Conservation (phyloP, 1,140 invertebrate genomes). For the Drosophila pseudoobscura region DNA sequence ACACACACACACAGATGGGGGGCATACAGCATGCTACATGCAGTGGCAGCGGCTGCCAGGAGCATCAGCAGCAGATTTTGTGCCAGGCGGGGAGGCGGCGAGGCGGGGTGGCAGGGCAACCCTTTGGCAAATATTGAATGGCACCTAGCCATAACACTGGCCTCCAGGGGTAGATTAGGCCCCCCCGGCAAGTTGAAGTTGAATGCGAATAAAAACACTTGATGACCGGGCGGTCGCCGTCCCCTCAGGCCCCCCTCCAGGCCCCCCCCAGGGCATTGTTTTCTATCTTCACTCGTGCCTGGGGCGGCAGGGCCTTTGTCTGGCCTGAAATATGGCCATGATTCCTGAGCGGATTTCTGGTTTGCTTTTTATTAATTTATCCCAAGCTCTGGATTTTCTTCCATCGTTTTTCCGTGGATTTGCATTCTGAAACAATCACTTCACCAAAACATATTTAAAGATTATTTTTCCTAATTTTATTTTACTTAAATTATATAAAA, state of each 20-base stretch:
- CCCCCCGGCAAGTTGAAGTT: no score
- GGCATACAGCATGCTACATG: constrained; percentile 6
- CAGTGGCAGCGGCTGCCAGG: constrained; percentile 7
- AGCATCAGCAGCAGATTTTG: constrained; percentile 1
- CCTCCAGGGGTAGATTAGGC: constrained; percentile 19
- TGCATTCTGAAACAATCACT: no score
- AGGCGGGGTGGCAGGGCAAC: constrained; percentile 23
- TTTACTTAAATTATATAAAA: no score
- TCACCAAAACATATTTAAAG: no score
- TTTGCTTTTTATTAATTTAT: constrained; percentile 5
- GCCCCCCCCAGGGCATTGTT: no score
- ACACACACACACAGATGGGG: background rate
- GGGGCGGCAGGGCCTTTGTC: no score
- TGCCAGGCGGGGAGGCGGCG: background rate
- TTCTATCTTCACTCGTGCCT: no score
- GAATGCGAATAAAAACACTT: no score
- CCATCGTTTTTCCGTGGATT: background rate
- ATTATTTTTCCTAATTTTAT: no score
- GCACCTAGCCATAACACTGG: constrained; percentile 15
- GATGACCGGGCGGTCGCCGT: no score
- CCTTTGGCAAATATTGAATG: constrained; percentile 53
- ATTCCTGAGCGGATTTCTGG: constrained; percentile 20
- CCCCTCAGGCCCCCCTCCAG: no score
- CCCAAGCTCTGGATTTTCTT: background rate
- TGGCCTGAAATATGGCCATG: no score